Percentiles rank a stretch among this genome's conserved stretches.
phyloP scores from a whole-genome alignment of 2,113 vertebrate genomes.

The Xenopus borealis region DNA sequence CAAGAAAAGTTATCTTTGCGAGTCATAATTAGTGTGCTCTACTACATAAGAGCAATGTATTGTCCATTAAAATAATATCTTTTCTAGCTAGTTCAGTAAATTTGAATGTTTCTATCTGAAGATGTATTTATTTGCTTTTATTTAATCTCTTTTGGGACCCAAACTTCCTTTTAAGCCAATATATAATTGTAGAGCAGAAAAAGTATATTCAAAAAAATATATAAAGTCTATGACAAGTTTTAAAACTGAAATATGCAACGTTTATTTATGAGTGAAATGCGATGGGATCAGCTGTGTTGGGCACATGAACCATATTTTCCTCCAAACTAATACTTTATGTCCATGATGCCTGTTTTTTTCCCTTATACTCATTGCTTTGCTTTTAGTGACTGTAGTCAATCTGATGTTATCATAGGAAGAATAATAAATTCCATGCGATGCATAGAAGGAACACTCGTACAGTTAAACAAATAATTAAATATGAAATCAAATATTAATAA shows the following conservation, averaged over 20 bases:
- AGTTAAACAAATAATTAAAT: constrained; percentile 16
- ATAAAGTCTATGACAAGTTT: too few relatives aligned
- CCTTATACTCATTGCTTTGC: constrained; percentile 9
- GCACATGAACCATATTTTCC: constrained; percentile 25
- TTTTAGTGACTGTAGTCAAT: constrained; percentile 12
- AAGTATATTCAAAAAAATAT: not conserved
- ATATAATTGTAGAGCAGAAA: constrained; percentile 12
- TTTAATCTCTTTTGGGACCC: too few relatives aligned
- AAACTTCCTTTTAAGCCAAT: constrained; percentile 11
- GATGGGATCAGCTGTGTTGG: constrained; percentile 25
- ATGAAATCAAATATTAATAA: not conserved
- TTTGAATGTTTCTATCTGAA: constrained; percentile 12
- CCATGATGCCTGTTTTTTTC: not conserved
- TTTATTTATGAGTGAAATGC: constrained; percentile 15
- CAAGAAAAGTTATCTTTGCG: constrained; percentile 1
- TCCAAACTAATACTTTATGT: constrained; percentile 13
- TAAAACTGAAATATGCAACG: too few relatives aligned
- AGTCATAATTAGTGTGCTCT: constrained; percentile 10
- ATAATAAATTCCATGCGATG: not conserved
- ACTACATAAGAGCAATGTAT: not conserved
- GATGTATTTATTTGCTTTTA: not conserved
- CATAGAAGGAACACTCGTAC: not conserved
- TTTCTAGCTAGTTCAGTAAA: not conserved
- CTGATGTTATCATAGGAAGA: not conserved
- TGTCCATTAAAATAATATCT: not conserved